Percentiles rank a stretch among this genome's conserved stretches.
phyloP scores from a whole-genome alignment of 2,113 vertebrate genomes.

The Ictalurus punctatus region DNA sequence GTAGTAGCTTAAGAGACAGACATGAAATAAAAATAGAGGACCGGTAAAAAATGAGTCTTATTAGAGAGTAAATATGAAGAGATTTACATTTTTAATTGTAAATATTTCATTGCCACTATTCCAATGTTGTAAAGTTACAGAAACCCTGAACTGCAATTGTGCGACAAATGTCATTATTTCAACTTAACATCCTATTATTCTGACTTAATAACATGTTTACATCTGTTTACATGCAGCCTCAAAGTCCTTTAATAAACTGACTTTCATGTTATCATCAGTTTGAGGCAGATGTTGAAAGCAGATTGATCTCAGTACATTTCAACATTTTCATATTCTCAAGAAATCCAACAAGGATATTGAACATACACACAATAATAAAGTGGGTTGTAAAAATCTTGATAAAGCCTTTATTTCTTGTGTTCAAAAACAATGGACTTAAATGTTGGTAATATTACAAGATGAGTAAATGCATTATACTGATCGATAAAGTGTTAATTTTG shows the following conservation, averaged over 20 bases:
- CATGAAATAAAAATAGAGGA: not conserved
- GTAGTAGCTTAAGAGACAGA: not conserved
- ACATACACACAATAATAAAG: not conserved
- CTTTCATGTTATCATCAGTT: not conserved
- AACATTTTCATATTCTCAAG: not conserved
- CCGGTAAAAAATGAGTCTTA: not conserved
- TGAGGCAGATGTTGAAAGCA: not conserved
- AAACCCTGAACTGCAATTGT: not conserved
- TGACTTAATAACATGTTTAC: not conserved
- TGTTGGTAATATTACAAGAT: not conserved
- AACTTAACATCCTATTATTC: not conserved
- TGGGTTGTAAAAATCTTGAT: not conserved
- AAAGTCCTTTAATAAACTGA: not conserved
- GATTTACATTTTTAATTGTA: not conserved
- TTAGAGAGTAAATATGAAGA: not conserved
- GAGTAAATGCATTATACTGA: not conserved
- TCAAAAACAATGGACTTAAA: not conserved
- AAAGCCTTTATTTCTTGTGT: not conserved
- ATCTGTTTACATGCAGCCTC: not conserved
- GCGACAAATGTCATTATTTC: not conserved
- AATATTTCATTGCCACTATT: not conserved
- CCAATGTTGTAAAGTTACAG: not conserved
- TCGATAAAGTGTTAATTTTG: not conserved
- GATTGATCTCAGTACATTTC: not conserved
- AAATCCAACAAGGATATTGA: not conserved